Evolutionary conservation across 2,113 vertebrate genomes (phyloP).

Genomic region (Scomber colias): DNA sequence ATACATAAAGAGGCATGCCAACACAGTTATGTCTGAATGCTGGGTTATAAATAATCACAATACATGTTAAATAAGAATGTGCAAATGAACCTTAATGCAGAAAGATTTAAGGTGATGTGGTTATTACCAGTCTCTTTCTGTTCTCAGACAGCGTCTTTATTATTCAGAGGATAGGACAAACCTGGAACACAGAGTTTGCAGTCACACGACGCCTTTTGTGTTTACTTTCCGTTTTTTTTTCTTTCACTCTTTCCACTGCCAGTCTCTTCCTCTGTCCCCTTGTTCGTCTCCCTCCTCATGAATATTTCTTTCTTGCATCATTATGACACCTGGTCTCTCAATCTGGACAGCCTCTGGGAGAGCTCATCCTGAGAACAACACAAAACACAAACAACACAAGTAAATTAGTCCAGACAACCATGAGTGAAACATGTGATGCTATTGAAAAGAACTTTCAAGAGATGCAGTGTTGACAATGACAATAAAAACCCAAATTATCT

Average conservation of each 20-base stretch:
- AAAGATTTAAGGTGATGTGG: neutral
- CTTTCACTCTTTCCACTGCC: neutral
- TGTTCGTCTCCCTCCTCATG: neutral
- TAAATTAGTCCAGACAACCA: neutral
- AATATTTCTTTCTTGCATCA: neutral
- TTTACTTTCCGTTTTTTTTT: neutral
- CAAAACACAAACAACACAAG: neutral
- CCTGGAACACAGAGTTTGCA: slow-evolving; percentile 20
- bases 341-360: slow-evolving; percentile 90
- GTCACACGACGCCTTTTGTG: slow-evolving; percentile 16
- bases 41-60: slow-evolving; percentile 1
- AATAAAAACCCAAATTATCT: neutral
- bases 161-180: slow-evolving; percentile 17
- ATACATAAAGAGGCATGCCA: neutral
- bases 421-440: too few species aligned
- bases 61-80: slow-evolving; percentile 18
- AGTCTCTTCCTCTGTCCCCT: neutral
- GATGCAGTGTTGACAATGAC: too few species aligned
- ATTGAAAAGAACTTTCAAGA: too few species aligned
- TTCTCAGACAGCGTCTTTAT: neutral
- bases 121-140: neutral
- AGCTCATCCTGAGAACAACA: slow-evolving; percentile 86
- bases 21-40: neutral
- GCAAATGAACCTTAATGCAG: neutral
- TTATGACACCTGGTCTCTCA: slow-evolving; percentile 89